phyloP scores from a whole-genome alignment of 2,888 invertebrate species.

The Imbricaverruca yamaguchii region DNA sequence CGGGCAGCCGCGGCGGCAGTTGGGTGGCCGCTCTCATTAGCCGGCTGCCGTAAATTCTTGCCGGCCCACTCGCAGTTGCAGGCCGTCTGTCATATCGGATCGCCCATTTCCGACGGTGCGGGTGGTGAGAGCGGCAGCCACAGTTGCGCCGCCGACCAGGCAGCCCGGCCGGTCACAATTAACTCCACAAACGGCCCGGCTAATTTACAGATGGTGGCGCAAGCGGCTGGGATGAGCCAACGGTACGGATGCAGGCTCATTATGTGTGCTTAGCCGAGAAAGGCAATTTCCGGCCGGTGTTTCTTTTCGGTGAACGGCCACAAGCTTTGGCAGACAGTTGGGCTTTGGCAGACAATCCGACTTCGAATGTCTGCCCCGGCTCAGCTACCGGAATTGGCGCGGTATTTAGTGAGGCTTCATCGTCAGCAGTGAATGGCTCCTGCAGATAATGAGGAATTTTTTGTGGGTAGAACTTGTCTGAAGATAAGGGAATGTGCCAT shows the following conservation, averaged over 20 bases:
- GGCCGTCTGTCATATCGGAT: neutral
- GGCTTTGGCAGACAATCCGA: neutral
- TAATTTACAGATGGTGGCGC: neutral
- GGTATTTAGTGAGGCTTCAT: too few species aligned
- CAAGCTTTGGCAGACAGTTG: neutral
- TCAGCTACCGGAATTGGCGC: too few species aligned
- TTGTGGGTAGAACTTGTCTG: too few species aligned
- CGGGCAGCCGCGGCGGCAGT: too few species aligned
- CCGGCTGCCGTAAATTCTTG: neutral
- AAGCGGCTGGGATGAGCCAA: too few species aligned
- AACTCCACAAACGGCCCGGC: neutral
- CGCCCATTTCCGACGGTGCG: neutral
- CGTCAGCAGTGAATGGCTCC: too few species aligned
- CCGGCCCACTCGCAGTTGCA: neutral
- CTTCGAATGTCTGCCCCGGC: too few species aligned
- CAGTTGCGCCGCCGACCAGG: too few species aligned
- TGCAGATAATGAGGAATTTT: too few species aligned
- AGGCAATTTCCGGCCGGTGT: neutral
- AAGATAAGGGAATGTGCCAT: too few species aligned
- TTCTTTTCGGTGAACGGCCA: neutral
- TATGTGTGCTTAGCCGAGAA: neutral
- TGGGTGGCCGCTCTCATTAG: neutral
- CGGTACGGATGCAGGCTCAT: neutral
- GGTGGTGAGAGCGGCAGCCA: too few species aligned
- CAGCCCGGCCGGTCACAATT: neutral